Evolutionary conservation across 2,888 invertebrate species (phyloP).

Genomic region (Frankliniella intonsa): DNA sequence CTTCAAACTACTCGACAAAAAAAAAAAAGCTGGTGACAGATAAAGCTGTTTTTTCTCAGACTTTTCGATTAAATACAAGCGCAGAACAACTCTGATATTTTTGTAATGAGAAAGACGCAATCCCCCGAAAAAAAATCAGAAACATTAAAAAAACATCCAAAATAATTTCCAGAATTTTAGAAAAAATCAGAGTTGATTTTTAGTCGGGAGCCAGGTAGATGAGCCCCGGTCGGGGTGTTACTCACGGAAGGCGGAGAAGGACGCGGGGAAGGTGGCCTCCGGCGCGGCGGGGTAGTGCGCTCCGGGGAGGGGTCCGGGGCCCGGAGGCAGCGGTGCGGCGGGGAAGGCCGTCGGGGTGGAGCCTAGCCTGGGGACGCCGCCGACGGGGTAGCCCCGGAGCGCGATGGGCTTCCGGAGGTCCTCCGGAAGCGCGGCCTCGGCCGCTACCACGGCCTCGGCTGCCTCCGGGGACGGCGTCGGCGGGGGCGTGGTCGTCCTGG

Average conservation of each 20-base stretch:
- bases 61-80: too few species aligned
- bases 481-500: neutral
- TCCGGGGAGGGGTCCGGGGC: neutral
- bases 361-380: neutral
- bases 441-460: neutral
- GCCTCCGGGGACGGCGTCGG: neutral
- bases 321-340: neutral
- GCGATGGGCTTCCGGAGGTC: slow-evolving; percentile 7
- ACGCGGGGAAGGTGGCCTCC: slow-evolving; percentile 56
- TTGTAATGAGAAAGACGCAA: too few species aligned
- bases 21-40: too few species aligned
- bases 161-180: too few species aligned
- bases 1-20: too few species aligned
- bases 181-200: too few species aligned
- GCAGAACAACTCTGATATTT: too few species aligned
- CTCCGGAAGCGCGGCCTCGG: neutral
- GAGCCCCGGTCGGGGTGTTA: slow-evolving; percentile 36
- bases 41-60: too few species aligned
- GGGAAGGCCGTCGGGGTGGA: neutral
- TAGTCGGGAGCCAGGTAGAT: too few species aligned
- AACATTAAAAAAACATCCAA: too few species aligned
- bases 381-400: neutral
- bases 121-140: too few species aligned
- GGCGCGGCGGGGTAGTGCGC: slow-evolving; percentile 50
- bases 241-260: slow-evolving; percentile 55